These are phyloP conservation scores for Eumeta japonica DNA, from an alignment of 1,140 invertebrate genomes.

Conservation along the genomic window DNA sequence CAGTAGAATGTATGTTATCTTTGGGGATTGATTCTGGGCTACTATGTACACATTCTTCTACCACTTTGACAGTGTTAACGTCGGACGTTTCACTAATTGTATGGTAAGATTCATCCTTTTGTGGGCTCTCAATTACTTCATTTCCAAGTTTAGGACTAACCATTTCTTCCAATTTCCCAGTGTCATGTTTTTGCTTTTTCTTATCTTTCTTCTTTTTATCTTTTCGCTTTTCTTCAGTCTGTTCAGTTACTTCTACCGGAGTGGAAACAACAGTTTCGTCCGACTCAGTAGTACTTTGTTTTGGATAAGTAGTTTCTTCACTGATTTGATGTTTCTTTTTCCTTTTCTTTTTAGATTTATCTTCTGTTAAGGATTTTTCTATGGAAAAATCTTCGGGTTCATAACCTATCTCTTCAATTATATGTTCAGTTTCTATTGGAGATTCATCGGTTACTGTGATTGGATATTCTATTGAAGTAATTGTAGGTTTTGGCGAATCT, in stretches of 20 bases:
- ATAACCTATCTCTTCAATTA: constrained; percentile 38
- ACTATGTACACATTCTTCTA: constrained; percentile 61
- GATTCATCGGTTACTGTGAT: constrained; percentile 7
- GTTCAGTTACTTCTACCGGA: constrained; percentile 24
- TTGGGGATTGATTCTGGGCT: constrained; percentile 45
- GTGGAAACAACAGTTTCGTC: constrained; percentile 25
- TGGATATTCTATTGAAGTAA: constrained; percentile 18
- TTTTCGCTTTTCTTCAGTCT: constrained; percentile 22
- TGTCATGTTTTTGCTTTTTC: constrained; percentile 14
- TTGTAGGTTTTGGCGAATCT: constrained; percentile 40
- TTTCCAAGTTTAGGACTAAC: constrained; percentile 31
- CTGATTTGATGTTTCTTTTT: constrained; percentile 32
- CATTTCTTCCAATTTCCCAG: constrained; percentile 14
- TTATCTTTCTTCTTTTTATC: constrained; percentile 33
- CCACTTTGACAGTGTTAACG: constrained; percentile 60
- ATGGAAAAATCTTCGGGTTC: constrained; percentile 47
- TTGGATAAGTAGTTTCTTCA: constrained; percentile 43
- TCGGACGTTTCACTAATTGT: constrained; percentile 60
- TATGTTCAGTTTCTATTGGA: constrained; percentile 33
- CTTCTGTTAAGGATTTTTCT: constrained; percentile 20
- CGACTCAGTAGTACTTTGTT: constrained; percentile 29
- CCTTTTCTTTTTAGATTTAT: constrained; percentile 35
- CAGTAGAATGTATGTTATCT: constrained; percentile 41
- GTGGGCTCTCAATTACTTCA: constrained; percentile 32
- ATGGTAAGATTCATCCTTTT: constrained; percentile 56